Conservation (phyloP, 2,888 invertebrate genomes). For the Melipona beecheii region DNA sequence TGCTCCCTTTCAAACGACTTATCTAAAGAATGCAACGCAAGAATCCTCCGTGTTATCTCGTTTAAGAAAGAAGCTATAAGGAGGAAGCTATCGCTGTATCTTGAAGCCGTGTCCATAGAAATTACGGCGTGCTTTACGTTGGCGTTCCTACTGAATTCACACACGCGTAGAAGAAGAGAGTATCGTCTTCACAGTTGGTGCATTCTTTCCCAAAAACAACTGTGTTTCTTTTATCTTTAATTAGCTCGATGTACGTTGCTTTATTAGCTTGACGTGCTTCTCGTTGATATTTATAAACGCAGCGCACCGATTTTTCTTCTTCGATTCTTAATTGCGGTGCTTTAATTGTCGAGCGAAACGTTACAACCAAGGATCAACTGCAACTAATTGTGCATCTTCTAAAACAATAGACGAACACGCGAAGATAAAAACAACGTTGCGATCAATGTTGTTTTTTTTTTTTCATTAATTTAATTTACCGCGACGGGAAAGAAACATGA, state of each 20-base stretch:
- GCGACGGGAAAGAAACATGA: no score
- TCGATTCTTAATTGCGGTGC: background rate
- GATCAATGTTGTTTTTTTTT: background rate
- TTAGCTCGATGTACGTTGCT: no score
- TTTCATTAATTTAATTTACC: no score
- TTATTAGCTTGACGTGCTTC: background rate
- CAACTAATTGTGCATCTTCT: background rate
- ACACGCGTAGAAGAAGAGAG: background rate
- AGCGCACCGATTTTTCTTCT: background rate
- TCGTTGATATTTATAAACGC: background rate
- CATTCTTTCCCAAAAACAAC: background rate
- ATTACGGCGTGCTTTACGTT: background rate
- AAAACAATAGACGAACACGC: background rate
- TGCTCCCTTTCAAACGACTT: background rate
- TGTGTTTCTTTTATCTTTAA: background rate
- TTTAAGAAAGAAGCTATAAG: background rate
- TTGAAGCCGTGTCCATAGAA: background rate
- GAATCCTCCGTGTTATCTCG: background rate
- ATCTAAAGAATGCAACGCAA: background rate
- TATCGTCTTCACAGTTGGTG: background rate
- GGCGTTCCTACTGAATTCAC: background rate
- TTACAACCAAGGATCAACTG: background rate
- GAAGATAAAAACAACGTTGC: background rate
- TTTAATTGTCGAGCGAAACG: background rate
- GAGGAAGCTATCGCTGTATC: background rate